Conservation (phyloP, 1,140 invertebrate species). For the Drosophila varians region DNA sequence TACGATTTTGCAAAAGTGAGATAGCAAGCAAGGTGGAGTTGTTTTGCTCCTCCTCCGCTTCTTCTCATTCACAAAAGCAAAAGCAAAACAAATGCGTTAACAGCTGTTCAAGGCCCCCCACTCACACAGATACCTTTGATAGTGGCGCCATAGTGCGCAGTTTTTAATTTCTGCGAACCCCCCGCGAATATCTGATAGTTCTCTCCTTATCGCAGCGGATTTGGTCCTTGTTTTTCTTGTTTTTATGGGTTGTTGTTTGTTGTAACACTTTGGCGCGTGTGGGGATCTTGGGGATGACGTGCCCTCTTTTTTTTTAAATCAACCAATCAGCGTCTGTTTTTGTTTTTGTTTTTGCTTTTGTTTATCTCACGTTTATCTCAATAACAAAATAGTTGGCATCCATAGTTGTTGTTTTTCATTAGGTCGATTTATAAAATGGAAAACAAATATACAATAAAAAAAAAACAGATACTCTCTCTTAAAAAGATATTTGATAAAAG, state of each 20-base stretch:
- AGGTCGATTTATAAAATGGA: slow-evolving; percentile 14
- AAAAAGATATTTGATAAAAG: too few relatives aligned
- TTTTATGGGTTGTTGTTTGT: slow-evolving; percentile 5
- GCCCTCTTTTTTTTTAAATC: slow-evolving; percentile 65
- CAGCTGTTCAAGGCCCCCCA: slow-evolving; percentile 64
- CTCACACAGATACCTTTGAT: slow-evolving; percentile 11
- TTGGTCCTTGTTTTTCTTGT: slow-evolving; percentile 22
- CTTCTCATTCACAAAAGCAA: slow-evolving; percentile 21
- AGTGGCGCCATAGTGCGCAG: slow-evolving; percentile 53
- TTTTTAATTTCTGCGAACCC: slow-evolving; percentile 29
- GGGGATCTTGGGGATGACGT: slow-evolving; percentile 28
- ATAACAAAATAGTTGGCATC: slow-evolving; percentile 64
- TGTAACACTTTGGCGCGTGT: slow-evolving; percentile 42
- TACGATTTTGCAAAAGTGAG: slow-evolving; percentile 78
- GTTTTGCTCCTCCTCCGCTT: slow-evolving; percentile 28
- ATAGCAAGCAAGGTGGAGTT: slow-evolving; percentile 52
- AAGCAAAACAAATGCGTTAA: slow-evolving; percentile 37
- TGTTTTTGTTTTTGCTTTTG: slow-evolving; percentile 40
- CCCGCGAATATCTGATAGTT: slow-evolving; percentile 47
- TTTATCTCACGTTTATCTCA: slow-evolving; percentile 57
- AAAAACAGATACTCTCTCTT: background rate
- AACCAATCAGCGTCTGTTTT: slow-evolving; percentile 17
- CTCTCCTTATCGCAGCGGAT: slow-evolving; percentile 27
- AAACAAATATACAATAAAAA: too few relatives aligned
- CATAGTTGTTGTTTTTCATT: slow-evolving; percentile 31